A percentile compares a stretch with the other conserved stretches of the same genome.
These are phyloP conservation scores for Aplodontia rufa DNA, from an alignment of 2,113 vertebrate genomes.

Conservation along the genomic window DNA sequence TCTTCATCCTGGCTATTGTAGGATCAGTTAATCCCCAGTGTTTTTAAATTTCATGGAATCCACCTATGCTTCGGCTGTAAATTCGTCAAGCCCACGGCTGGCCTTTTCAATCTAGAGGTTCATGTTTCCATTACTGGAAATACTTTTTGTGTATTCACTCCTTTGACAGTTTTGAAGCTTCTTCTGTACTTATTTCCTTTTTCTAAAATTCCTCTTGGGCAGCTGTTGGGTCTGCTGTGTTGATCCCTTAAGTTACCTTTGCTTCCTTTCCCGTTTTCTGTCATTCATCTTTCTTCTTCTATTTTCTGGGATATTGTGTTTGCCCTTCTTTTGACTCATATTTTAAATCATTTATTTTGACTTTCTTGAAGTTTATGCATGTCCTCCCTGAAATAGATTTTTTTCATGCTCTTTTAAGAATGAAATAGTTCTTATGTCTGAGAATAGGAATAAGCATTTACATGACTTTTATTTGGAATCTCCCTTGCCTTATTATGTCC, in stretches of 20 bases:
- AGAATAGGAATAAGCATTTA: background rate
- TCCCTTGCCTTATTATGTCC: no score
- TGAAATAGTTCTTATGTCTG: background rate
- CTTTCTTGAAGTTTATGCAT: background rate
- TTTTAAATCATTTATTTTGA: background rate
- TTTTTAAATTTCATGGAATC: background rate
- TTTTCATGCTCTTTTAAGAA: background rate
- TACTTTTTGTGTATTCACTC: background rate
- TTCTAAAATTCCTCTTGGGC: background rate
- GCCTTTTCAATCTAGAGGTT: background rate
- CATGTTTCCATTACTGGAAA: background rate
- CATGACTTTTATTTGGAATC: background rate
- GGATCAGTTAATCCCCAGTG: background rate
- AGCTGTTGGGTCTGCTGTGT: background rate
- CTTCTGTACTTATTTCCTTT: background rate
- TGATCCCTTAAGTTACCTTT: background rate
- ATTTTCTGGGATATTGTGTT: background rate
- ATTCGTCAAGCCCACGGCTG: background rate
- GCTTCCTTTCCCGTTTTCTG: background rate
- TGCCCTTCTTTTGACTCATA: background rate
- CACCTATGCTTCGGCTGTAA: background rate
- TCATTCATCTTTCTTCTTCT: background rate
- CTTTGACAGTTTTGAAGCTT: background rate
- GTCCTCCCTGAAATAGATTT: background rate
- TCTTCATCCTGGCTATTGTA: background rate